These are phyloP conservation scores for Phrynocephalus forsythii DNA, from an alignment of 2,797 vertebrate species.

Conservation along the genomic window DNA sequence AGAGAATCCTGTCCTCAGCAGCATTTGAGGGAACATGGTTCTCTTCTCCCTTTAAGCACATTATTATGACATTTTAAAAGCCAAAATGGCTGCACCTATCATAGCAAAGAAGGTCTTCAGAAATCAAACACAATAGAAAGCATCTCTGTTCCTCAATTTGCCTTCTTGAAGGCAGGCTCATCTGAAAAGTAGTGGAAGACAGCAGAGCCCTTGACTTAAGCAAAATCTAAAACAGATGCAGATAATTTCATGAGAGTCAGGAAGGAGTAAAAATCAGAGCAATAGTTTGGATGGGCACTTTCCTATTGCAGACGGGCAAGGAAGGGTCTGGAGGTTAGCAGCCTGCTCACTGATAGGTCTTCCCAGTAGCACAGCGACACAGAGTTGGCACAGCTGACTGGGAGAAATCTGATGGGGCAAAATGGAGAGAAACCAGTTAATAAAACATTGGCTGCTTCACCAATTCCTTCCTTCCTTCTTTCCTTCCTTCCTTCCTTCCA, in stretches of 20 bases:
- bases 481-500: too few relatives aligned
- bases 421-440: conserved; percentile 55
- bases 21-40: too few relatives aligned
- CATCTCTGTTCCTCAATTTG: conserved; percentile 31
- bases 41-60: too few relatives aligned
- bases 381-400: conserved; percentile 61
- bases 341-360: conserved; percentile 32
- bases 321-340: conserved; percentile 54
- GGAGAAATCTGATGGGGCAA: conserved; percentile 47
- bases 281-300: conserved; percentile 33
- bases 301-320: not conserved
- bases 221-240: conserved; percentile 73
- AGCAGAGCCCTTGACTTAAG: conserved; percentile 68
- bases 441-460: conserved; percentile 62
- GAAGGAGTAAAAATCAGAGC: conserved; percentile 63
- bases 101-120: not conserved
- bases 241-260: conserved; percentile 73
- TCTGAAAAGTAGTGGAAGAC: conserved; percentile 53
- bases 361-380: conserved; percentile 9
- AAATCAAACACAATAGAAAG: conserved; percentile 49
- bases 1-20: too few relatives aligned
- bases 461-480: not conserved
- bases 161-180: conserved; percentile 43
- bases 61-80: not conserved
- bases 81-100: not conserved